Evolutionary conservation across 2,797 vertebrate species (phyloP).

Genomic region (Chiroxiphia lanceolata): DNA sequence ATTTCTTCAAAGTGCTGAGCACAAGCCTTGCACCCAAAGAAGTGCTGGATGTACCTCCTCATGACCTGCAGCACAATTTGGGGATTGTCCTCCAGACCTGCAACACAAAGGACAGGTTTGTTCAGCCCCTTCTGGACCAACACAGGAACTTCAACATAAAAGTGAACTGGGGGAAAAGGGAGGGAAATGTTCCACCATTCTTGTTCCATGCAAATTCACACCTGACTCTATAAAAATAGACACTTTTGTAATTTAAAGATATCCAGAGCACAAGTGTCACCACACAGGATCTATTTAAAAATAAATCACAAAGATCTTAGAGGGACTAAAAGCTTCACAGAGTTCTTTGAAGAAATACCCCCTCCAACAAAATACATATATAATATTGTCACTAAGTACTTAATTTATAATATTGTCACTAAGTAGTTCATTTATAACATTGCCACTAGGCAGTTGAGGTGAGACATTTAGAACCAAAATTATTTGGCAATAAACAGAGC

Average conservation of each 20-base stretch:
- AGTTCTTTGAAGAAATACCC: neutral
- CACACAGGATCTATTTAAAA: neutral
- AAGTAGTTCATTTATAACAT: neutral
- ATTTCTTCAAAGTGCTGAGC: slow-evolving; percentile 88
- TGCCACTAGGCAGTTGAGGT: neutral
- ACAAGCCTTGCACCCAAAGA: slow-evolving; percentile 91
- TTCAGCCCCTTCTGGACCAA: neutral
- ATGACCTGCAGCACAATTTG: slow-evolving; percentile 83
- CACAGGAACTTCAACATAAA: too few species aligned
- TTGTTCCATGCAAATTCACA: neutral
- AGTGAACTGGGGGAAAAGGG: neutral
- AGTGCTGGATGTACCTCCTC: slow-evolving; percentile 84
- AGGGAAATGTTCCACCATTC: neutral
- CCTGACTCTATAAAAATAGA: neutral
- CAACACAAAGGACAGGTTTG: neutral
- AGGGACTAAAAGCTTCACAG: neutral
- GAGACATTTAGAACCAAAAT: neutral
- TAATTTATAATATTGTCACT: neutral
- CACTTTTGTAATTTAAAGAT: neutral
- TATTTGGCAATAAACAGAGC: neutral
- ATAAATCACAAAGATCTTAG: neutral
- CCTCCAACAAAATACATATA: neutral
- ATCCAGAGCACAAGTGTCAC: neutral
- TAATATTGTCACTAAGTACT: neutral
- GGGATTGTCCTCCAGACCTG: slow-evolving; percentile 81